Evolutionary conservation across 2,797 vertebrate species (phyloP).

Genomic region (Hozukius guyotensis): DNA sequence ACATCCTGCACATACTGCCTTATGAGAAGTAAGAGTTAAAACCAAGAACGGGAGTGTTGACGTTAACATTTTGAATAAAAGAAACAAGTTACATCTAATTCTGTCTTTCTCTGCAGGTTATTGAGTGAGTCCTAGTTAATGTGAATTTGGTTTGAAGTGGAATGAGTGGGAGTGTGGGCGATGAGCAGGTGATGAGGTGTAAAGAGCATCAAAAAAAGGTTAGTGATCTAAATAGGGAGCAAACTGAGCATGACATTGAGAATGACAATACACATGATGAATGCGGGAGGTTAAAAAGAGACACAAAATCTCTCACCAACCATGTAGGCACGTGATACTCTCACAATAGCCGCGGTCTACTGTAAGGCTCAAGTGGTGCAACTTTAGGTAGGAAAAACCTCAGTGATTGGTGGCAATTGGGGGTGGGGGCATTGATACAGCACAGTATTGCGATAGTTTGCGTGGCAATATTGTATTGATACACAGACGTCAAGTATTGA

Average conservation of each 20-base stretch:
- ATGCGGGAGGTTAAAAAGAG: not conserved
- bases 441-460: too few relatives aligned
- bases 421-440: too few relatives aligned
- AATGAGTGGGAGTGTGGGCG: not conserved
- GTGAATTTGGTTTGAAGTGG: not conserved
- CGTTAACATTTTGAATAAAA: not conserved
- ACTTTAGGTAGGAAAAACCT: not conserved
- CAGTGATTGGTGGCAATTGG: not conserved
- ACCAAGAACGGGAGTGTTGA: not conserved
- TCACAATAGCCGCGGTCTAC: not conserved
- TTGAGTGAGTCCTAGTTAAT: not conserved
- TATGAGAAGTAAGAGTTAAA: not conserved
- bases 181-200: not conserved
- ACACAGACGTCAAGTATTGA: too few relatives aligned
- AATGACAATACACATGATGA: not conserved
- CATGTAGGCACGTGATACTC: not conserved
- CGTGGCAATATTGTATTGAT: too few relatives aligned
- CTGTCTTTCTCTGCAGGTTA: not conserved
- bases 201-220: constrained; percentile 6
- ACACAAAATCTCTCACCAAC: not conserved
- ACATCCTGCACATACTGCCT: not conserved
- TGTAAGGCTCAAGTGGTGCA: not conserved
- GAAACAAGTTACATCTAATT: not conserved
- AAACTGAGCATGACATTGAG: not conserved
- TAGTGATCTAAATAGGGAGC: constrained; percentile 12